Base-by-base conservation (phyloP, 2,113 vertebrate genomes). In the Fukomys damarensis region DNA sequence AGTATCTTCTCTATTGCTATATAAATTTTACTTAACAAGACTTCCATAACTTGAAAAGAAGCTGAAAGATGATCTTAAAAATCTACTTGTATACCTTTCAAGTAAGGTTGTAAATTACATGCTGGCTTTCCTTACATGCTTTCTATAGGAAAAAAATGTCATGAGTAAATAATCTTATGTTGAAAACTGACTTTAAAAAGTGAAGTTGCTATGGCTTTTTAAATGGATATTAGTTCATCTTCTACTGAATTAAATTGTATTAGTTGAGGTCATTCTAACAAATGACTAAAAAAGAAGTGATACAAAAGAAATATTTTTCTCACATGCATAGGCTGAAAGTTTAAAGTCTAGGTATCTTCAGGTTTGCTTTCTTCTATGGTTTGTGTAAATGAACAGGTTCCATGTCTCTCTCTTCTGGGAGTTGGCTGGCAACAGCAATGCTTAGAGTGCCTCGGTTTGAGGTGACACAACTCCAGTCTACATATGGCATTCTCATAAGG, bases 11-110 rank as follows among this genome's bases (percentile, higher is more conserved):
- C 32, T 65, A 66, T 13, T 70, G 63, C 54, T 84, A 59, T 80
- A 84, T 20, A 86, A 74, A 92, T 49, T 46, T 86, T 52, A 86
- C 28, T 95, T 76, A 92, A 80, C 38, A 93, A 95, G 32, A 61
- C 12, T 89, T 65, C 22, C 35, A 74, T 83, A 72, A 74, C 91
- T 84, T 90, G 63, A 89, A 96, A 82, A 24, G 49, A 81, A 66
- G 89, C 26, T 56, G 61, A 54, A 70, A 79, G 65, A 72, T 84
- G 61, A 92, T 66, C 63, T 83, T 43, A 58, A 93, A 85, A 4
- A 82, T 30, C 70, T 56, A 93, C 59, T 43, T 88, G 32, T 49
- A 38, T 8, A 58, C 10, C 35, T 81, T 83, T 77, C 46, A 61
- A 92, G 35, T 4, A 52, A 85, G 56, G 14, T 28, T 58, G 3